Percentiles rank a stretch among this genome's conserved stretches.
These are phyloP conservation scores for Miniopterus natalensis DNA, from an alignment of 2,113 vertebrate genomes.

Conservation along the genomic window DNA sequence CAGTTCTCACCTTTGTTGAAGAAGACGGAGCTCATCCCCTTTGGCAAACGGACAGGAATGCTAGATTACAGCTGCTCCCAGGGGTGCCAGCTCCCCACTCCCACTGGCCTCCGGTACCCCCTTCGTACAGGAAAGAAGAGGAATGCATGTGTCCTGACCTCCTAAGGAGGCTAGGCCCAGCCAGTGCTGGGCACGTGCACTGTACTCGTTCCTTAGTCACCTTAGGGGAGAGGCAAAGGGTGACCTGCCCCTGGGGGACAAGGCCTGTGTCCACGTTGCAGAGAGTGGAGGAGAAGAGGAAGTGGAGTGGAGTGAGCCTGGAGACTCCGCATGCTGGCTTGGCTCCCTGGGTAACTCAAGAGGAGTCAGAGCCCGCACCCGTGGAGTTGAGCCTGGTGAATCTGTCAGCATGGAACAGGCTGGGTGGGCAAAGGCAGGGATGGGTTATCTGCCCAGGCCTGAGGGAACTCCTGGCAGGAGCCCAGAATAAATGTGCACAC, in stretches of 20 bases:
- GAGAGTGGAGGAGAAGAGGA: no score
- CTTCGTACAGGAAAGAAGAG: neutral
- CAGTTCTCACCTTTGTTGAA: conserved; percentile 97
- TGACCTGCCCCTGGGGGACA: neutral
- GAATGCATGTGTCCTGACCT: neutral
- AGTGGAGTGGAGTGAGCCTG: neutral
- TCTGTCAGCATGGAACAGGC: neutral
- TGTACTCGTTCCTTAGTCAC: neutral
- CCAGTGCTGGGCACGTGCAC: neutral
- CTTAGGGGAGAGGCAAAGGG: neutral
- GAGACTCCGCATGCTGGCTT: neutral
- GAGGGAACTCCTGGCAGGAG: neutral
- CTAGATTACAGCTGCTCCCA: neutral
- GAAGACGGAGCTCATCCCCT: conserved; percentile 95
- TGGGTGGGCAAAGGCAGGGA: neutral
- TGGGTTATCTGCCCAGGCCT: neutral
- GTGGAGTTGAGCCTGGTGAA: neutral
- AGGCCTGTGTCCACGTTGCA: neutral
- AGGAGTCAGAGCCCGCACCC: neutral
- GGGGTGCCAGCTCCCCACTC: neutral
- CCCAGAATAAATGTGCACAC: neutral
- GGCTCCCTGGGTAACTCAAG: neutral
- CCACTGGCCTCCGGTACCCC: neutral
- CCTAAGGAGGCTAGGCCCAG: neutral
- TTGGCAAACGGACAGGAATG: conserved; percentile 11